Evolutionary conservation across 2,113 vertebrate species (phyloP).

Genomic region (Aegithalos caudatus): DNA sequence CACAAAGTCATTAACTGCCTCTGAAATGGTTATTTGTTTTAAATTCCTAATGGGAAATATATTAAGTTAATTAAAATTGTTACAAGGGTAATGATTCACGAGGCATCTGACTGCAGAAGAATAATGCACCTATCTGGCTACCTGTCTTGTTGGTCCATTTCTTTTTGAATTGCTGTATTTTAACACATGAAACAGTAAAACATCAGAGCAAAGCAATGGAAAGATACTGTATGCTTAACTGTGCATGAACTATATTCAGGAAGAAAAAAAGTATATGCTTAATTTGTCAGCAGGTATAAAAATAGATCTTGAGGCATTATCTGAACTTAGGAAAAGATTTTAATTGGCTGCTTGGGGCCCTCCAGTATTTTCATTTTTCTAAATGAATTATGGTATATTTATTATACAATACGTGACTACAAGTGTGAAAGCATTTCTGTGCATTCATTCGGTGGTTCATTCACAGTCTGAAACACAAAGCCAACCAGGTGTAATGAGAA

Average conservation of each 20-base stretch:
- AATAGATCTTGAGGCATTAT: conserved; percentile 8
- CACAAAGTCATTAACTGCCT: neutral
- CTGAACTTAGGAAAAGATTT: neutral
- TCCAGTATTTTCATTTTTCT: conserved; percentile 24
- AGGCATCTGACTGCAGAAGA: neutral
- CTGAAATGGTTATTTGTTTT: neutral
- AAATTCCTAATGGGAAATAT: neutral
- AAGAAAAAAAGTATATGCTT: neutral
- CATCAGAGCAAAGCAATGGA: neutral
- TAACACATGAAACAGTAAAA: neutral
- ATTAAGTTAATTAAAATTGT: conserved; percentile 33
- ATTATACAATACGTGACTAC: neutral
- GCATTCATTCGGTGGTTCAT: neutral
- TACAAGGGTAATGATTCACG: conserved; percentile 9
- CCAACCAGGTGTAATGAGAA: neutral
- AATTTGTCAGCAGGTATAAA: conserved; percentile 44
- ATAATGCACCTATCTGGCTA: neutral
- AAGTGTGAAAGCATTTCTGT: neutral
- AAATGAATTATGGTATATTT: conserved; percentile 5
- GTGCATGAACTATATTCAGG: neutral
- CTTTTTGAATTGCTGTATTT: conserved; percentile 3
- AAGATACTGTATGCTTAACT: neutral
- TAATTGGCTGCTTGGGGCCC: neutral
- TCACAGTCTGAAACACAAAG: conserved; percentile 20
- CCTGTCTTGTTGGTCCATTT: neutral